Base-by-base conservation (phyloP, 64 coral and sea anemone genomes). In the Montipora cactus region DNA sequence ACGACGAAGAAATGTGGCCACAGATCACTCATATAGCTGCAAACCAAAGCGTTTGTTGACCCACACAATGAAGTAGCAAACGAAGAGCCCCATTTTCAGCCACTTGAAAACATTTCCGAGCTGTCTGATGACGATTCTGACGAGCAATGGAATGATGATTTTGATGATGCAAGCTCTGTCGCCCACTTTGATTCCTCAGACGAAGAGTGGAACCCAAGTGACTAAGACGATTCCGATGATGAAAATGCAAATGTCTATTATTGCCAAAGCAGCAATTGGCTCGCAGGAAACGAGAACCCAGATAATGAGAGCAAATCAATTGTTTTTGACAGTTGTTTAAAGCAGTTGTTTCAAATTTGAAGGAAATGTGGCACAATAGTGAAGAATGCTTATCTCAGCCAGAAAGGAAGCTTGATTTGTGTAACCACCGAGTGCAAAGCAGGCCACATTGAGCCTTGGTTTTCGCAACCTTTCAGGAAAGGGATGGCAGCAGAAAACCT, bases 311-410 rank as follows among this genome's bases (percentile, higher is more conserved):
- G 77, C 3, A 51, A 53, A 16, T 79, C 77, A 52, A 79, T 52
- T 79, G 47, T 55, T 79, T 79, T 79, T 79, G 77, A 79, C 47
- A 79, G 77, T 48, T 79, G 49, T 19, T 79, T 79, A 79, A 55
- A 52, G 77, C 77, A 52, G 49, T 52, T 79, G 7, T 21, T 53
- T 53, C 77, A 79, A 21, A 8, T 49, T 79, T 53, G 77, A 14
- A 55, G 77, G 77, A 79, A 7, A 5, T 79, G 77, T 8, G 77
- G 77, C 19, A 48, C 49, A 8, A 53, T 66, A 14, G 61, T 66
- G 15, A 66, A 66, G 3, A 79, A 79, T 55, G 77, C 49, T 79
- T 19, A 16, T 79, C 16, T 52, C 61, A 66, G 3, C 8, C 61
- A 66, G 61, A 66, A 13, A 66, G 15, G 61, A 11, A 66, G 15